A percentile compares a stretch with the other conserved stretches of the same genome.
Conservation (phyloP, 2,113 vertebrate genomes). For the Catharus bicknelli region DNA sequence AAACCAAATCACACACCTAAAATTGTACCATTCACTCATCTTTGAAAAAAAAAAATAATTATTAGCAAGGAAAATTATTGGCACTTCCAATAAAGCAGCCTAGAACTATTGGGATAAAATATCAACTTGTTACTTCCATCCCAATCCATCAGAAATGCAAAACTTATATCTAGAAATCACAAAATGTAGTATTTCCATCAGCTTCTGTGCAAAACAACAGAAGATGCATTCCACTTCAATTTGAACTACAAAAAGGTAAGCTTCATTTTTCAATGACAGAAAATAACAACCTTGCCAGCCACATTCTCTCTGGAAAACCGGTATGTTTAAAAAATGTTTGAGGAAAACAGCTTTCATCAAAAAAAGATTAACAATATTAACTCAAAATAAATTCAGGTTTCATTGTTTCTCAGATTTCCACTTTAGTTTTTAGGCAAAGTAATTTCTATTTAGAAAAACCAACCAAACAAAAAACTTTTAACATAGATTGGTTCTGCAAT, state of each 20-base stretch:
- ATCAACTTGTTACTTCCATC: not conserved
- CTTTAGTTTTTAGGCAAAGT: not conserved
- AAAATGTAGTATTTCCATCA: not conserved
- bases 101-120: not conserved
- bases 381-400: not conserved
- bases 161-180: not conserved
- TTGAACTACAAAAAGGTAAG: not conserved
- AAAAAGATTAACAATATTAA: not conserved
- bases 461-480: not conserved
- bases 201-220: not conserved
- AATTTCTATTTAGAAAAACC: not conserved
- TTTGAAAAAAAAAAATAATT: not conserved
- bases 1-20: not conserved
- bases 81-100: not conserved
- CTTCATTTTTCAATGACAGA: not conserved
- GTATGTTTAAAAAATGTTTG: not conserved
- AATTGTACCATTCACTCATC: not conserved
- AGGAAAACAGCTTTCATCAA: not conserved
- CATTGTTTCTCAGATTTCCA: not conserved
- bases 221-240: not conserved
- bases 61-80: not conserved
- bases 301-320: not conserved
- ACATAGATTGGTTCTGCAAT: not conserved
- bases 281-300: not conserved
- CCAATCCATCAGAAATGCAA: not conserved